phyloP scores from a whole-genome alignment of 2,113 vertebrate species.

The Theristicus caerulescens region DNA sequence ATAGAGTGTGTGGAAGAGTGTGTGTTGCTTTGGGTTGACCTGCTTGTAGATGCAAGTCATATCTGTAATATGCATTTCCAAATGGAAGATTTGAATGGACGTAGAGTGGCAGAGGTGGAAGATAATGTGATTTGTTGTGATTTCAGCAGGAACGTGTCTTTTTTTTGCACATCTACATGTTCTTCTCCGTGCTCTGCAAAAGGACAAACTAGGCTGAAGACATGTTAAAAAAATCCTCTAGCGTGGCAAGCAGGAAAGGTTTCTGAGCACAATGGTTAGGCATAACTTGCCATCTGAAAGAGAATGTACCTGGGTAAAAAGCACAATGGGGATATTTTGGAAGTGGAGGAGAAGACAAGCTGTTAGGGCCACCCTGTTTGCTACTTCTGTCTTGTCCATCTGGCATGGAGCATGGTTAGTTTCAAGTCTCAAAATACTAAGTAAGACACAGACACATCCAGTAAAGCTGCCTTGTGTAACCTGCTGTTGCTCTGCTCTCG shows the following conservation, averaged over 20 bases:
- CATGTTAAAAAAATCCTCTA: background rate
- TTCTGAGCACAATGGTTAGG: background rate
- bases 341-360: background rate
- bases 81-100: background rate
- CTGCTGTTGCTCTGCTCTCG: background rate
- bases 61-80: background rate
- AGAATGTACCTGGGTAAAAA: background rate
- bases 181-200: background rate
- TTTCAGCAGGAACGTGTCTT: background rate
- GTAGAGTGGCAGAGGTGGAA: background rate
- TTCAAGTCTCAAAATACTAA: background rate
- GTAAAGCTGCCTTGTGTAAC: background rate
- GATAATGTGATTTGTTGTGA: background rate
- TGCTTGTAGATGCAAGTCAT: background rate
- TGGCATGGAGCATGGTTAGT: background rate
- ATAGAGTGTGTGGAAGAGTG: background rate
- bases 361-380: background rate
- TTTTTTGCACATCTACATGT: background rate
- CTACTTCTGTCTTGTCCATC: background rate
- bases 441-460: background rate
- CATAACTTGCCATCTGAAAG: background rate
- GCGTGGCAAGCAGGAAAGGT: background rate
- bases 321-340: background rate
- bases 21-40: background rate
- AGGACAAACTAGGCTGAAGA: background rate